Percentiles rank a stretch among this genome's conserved stretches.
Evolutionary conservation across 2,113 vertebrate genomes (phyloP).

Genomic region (Platycercus adscitus): DNA sequence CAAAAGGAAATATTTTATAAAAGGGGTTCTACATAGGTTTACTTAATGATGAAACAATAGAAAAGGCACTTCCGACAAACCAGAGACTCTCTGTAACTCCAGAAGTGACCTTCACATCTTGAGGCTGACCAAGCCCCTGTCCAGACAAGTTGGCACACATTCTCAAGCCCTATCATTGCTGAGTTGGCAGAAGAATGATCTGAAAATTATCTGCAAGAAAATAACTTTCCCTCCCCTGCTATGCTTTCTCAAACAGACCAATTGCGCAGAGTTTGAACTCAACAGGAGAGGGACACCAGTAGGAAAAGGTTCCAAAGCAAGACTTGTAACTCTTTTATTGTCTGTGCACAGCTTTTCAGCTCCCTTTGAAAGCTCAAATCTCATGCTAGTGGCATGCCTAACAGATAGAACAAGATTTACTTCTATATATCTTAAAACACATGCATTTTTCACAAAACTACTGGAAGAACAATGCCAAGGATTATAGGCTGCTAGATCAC

Average conservation of each 20-base stretch:
- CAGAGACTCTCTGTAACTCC: neutral
- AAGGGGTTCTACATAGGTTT: neutral
- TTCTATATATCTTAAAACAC: neutral
- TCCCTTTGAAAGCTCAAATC: neutral
- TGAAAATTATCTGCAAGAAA: neutral
- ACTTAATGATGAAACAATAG: neutral
- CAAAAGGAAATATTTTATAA: neutral
- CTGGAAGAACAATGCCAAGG: neutral
- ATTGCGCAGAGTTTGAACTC: neutral
- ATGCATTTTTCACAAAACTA: neutral
- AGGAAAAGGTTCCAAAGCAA: neutral
- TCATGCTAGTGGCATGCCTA: neutral
- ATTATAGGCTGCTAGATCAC: neutral
- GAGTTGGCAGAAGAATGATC: neutral
- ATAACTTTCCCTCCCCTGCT: neutral
- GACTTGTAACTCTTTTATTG: neutral
- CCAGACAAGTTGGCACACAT: neutral
- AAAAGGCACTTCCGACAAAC: neutral
- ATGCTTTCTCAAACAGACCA: neutral
- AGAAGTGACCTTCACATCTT: neutral
- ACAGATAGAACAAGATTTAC: neutral
- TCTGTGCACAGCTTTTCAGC: neutral
- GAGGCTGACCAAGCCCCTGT: neutral
- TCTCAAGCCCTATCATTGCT: neutral
- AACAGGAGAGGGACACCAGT: neutral